Base-by-base conservation (phyloP, 2,888 invertebrate species). In the Odontocolon sp. region DNA sequence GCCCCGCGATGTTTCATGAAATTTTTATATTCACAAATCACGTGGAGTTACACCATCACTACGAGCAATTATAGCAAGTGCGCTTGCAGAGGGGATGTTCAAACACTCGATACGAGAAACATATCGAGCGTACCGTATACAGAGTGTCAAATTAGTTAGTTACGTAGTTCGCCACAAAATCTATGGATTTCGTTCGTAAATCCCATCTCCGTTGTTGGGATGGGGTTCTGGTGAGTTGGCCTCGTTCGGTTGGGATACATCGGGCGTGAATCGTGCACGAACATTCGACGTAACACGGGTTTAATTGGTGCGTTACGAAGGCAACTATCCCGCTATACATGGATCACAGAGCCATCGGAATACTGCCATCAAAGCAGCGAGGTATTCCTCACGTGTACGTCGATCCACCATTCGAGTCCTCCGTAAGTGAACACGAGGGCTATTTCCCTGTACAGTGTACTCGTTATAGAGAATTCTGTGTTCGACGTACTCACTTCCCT, bases 271-370 rank as follows among this genome's bases (percentile, higher is more conserved):
- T 40, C 57, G 23, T 21, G n/a, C 36, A 38, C 36, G 36, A 38
- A 36, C 56, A 21, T 57, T 23, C 23, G 16, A 6, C 38, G 38
- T 38, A 57, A 57, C 57, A 23, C 23, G 23, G 38, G 57, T 38
- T 57, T 57, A 57, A 57, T 57, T 57, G 57, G 14, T 57, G 40
- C 40, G 26, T 57, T 38, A 57, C 40, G 23, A 26, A 57, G 26
- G 26, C 14, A 40, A 16, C 23, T 40, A 26, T 11, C 40, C 9
- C 18, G 14, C 38, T 40, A 14, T 11, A 57, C 31, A 57, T 40
- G 40, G 40, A 57, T 40, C 11, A 57, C 57, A 57, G 57, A 23
- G 14, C 38, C 9, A 23, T 11, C 40, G 57, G 40, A 57, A 57
- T 40, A 1, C 28, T 26, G 40, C 40, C 26, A 26, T 57, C 57